Conservation (phyloP, 2,113 vertebrate genomes). For the Tachysurus vachellii region DNA sequence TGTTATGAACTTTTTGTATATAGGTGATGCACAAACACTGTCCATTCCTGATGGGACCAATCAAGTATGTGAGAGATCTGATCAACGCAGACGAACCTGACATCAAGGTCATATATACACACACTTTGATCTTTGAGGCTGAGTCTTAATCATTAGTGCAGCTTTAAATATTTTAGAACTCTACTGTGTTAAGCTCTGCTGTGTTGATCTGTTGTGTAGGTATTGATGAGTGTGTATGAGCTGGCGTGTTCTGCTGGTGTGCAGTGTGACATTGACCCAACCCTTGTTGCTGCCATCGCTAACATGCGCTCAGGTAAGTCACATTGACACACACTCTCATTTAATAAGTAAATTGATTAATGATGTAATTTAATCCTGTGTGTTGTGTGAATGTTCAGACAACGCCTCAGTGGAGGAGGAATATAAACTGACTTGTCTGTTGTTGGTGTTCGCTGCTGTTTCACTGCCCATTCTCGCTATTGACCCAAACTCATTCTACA, state of each 20-base stretch:
- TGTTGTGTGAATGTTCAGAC: constrained; percentile 67
- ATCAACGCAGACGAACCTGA: constrained; percentile 77
- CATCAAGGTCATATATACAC: constrained; percentile 78
- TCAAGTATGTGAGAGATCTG: constrained; percentile 77
- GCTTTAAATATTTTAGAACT: not conserved
- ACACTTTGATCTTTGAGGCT: not conserved
- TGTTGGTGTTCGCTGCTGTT: constrained; percentile 86
- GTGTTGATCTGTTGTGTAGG: constrained; percentile 66
- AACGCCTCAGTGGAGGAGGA: constrained; percentile 83
- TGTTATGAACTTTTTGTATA: constrained; percentile 22
- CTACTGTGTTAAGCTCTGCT: too few species aligned
- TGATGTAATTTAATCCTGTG: not conserved
- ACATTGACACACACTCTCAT: not conserved
- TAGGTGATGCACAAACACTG: constrained; percentile 84
- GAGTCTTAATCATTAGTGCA: not conserved
- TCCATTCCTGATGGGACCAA: constrained; percentile 84
- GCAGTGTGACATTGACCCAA: constrained; percentile 83
- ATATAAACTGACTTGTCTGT: constrained; percentile 84
- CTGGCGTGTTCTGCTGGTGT: constrained; percentile 85
- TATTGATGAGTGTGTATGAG: constrained; percentile 83
- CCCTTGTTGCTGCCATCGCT: constrained; percentile 78
- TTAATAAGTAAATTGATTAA: too few species aligned
- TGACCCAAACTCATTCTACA: constrained; percentile 80
- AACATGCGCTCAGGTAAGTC: constrained; percentile 79
- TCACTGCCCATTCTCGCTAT: constrained; percentile 82